A percentile compares a stretch with the other conserved stretches of the same genome.
Conservation (phyloP, 2,888 invertebrate genomes). For the Nasonia oneida region DNA sequence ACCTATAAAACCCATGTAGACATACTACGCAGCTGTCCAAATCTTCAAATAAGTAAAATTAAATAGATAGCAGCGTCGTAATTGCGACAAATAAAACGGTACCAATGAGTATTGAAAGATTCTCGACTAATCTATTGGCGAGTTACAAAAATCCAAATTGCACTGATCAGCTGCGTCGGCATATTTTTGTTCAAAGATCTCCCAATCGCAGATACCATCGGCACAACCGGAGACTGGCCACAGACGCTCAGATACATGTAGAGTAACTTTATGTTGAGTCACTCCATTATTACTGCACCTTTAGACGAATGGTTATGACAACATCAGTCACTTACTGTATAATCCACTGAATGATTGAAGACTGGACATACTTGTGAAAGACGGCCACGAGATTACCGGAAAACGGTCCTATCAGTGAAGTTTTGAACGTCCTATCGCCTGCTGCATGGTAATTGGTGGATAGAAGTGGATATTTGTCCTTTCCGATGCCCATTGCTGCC, state of each 20-base stretch:
- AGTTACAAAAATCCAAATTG: not conserved
- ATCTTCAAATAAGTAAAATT: too few species aligned
- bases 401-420: conserved; percentile 85
- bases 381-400: conserved; percentile 87
- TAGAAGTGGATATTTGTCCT: conserved; percentile 82
- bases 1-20: too few species aligned
- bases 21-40: too few species aligned
- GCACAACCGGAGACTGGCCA: conserved; percentile 85
- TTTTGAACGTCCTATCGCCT: conserved; percentile 83
- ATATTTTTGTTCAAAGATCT: conserved; percentile 80
- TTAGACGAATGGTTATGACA: conserved; percentile 47
- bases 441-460: conserved; percentile 83
- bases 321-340: too few species aligned
- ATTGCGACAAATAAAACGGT: too few species aligned
- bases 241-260: conserved; percentile 86
- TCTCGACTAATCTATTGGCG: too few species aligned
- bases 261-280: conserved; percentile 81
- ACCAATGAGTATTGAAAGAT: too few species aligned
- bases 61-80: too few species aligned
- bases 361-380: conserved; percentile 81
- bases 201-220: conserved; percentile 88
- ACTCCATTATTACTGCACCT: conserved; percentile 80
- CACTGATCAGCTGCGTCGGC: not conserved
- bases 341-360: too few species aligned
- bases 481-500: conserved; percentile 83